These are phyloP conservation scores for Fukomys damarensis DNA, from an alignment of 2,113 vertebrate genomes.

Conservation along the genomic window DNA sequence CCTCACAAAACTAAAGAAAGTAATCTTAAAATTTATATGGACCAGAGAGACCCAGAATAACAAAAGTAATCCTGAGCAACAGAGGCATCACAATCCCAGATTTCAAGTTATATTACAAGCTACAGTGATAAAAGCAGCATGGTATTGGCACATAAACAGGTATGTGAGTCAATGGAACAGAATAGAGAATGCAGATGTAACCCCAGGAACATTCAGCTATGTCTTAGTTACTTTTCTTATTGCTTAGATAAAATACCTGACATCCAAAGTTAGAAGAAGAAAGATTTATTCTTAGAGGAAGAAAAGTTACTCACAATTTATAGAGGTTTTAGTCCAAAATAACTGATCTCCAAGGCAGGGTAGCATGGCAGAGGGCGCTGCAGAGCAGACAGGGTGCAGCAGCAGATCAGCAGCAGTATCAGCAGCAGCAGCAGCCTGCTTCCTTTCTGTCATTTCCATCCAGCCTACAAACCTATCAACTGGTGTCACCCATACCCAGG, in stretches of 20 bases:
- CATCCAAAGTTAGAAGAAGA: not conserved
- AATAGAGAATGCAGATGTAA: not conserved
- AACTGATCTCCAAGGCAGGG: not conserved
- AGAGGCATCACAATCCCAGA: not conserved
- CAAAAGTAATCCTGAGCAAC: not conserved
- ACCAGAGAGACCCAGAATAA: not conserved
- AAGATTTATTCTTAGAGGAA: not conserved
- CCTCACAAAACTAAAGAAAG: not conserved
- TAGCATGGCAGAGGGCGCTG: not conserved
- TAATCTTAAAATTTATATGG: not conserved
- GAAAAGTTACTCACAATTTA: not conserved
- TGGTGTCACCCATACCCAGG: not conserved
- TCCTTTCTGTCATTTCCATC: not conserved
- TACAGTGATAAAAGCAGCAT: not conserved
- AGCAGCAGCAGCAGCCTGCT: not conserved
- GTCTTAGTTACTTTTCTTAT: not conserved
- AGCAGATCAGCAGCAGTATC: not conserved
- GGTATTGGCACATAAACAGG: not conserved
- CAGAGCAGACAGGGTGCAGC: not conserved
- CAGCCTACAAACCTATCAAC: not conserved
- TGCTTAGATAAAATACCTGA: not conserved
- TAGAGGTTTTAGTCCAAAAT: not conserved
- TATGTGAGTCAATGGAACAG: not conserved
- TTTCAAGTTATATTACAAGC: not conserved
- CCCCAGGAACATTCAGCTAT: not conserved